Percentiles rank a stretch among this genome's conserved stretches.
phyloP scores from a whole-genome alignment of 2,113 vertebrate species.

The Argyrosomus japonicus region DNA sequence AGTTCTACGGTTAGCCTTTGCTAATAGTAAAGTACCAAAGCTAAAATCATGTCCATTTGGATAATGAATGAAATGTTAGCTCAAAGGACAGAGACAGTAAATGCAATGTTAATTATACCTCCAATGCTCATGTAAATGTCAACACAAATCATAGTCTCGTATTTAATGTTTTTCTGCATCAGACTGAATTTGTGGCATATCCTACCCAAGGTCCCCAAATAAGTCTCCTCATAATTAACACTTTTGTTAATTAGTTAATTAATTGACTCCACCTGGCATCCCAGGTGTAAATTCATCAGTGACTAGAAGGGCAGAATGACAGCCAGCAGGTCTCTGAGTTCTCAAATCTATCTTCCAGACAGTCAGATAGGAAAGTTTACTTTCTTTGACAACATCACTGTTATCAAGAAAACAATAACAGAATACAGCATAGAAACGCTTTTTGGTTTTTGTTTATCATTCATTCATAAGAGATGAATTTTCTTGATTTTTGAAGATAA shows the following conservation, averaged over 20 bases:
- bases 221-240: conserved; percentile 33
- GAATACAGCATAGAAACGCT: neutral
- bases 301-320: conserved; percentile 6
- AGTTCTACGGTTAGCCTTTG: neutral
- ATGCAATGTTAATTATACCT: neutral
- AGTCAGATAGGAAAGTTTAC: neutral
- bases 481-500: neutral
- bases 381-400: conserved; percentile 9
- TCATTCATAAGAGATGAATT: neutral
- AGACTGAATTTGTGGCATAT: conserved; percentile 5
- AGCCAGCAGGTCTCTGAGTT: conserved; percentile 24
- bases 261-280: conserved; percentile 50
- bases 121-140: neutral
- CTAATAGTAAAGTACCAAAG: neutral
- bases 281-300: conserved; percentile 32
- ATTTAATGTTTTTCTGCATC: neutral
- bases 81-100: neutral
- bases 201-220: conserved; percentile 8
- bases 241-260: conserved; percentile 44
- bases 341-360: conserved; percentile 4
- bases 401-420: neutral
- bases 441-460: neutral
- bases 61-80: neutral
- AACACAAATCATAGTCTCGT: neutral
- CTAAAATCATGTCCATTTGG: neutral